Base-by-base conservation (phyloP, 1,140 invertebrate species). In the Brachionus rotundiformis region DNA sequence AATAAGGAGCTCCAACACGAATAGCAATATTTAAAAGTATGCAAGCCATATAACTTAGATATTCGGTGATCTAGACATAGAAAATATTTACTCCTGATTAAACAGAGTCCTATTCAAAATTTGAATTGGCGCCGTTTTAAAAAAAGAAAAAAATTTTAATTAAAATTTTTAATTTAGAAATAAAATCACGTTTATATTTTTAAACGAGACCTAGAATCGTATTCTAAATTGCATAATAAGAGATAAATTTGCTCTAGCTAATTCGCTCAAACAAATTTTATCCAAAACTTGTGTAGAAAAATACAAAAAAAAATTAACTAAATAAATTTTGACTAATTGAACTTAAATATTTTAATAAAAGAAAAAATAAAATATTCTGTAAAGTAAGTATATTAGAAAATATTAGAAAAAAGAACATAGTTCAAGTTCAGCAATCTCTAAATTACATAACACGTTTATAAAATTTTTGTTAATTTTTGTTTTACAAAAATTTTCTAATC, bases 21-120 rank as follows among this genome's bases (percentile, higher is more conserved):
- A 54, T 54, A 54, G 47, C n/a, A 54, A 39, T 39, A 39, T 39
- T 39, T 11, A 39, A 39, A 5, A 25, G 19, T 54, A 19, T 23
- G 8, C 47, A 54, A 54, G 47, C 47, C 47, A 54, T 54, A 54
- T 54, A 54, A 54, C 23, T 54, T 54, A 54, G 47, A 54, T 54
- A 54, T 54, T 54, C 47, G 47, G 47, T 54, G 47, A 54, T 54
- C 47, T 54, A 54, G 47, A 54, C 47, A 54, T 54, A 54, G 47
- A 54, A 54, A 19, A 54, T 54, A 54, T 19, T 54, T 54, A 54
- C 47, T 54, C 47, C 47, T 54, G 47, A 54, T 54, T 54, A 54
- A 54, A 54, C 16, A 54, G 47, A 54, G 47, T 54, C n/a, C 47
- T 54, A 23, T 54, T 54, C 47, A 54, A 54, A 54, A 54, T 54